Evolutionary conservation across 2,888 invertebrate genomes (phyloP).

Genomic region (Harpagoxenus sublaevis): DNA sequence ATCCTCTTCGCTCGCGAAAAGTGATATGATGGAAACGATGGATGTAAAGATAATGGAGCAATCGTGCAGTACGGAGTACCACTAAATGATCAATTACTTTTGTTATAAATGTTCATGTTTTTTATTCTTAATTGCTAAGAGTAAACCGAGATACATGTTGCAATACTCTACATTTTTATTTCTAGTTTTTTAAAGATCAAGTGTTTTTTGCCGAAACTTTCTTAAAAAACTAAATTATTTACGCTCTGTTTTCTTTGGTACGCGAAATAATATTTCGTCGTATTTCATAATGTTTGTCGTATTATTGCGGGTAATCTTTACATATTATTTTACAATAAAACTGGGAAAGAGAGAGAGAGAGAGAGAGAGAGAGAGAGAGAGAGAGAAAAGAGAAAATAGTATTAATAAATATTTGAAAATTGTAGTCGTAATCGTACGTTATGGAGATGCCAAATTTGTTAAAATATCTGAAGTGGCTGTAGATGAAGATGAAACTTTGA

Average conservation of each 20-base stretch:
- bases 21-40: not conserved
- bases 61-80: not conserved
- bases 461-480: not conserved
- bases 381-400: not conserved
- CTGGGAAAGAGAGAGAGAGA: not conserved
- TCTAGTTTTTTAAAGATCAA: not conserved
- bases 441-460: not conserved
- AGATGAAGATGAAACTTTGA: conserved; percentile 12
- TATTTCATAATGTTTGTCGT: not conserved
- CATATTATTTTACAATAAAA: not conserved
- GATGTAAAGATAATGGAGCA: not conserved
- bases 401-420: conserved; percentile 5
- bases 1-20: conserved; percentile 26
- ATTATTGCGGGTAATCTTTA: not conserved
- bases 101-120: not conserved
- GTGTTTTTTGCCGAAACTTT: not conserved
- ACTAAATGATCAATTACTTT: not conserved
- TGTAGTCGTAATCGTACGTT: not conserved
- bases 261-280: not conserved
- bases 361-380: not conserved
- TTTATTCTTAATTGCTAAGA: not conserved
- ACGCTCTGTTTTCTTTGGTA: not conserved
- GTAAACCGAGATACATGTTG: not conserved
- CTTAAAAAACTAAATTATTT: not conserved
- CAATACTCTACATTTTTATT: not conserved